phyloP scores from a whole-genome alignment of 2,113 vertebrate species.

The Eira barbara region DNA sequence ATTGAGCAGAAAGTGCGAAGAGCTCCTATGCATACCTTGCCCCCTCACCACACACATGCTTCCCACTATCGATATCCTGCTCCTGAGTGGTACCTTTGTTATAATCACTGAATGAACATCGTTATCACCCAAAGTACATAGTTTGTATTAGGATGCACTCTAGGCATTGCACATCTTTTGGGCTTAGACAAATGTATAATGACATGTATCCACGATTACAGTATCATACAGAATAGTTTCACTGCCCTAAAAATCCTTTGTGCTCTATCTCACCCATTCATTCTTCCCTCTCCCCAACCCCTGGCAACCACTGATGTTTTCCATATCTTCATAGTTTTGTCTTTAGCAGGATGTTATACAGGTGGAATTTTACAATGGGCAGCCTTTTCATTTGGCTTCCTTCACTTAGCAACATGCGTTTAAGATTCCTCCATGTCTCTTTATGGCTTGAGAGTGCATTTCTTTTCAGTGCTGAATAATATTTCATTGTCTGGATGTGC shows the following conservation, averaged over 20 bases:
- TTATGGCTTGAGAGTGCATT: not conserved
- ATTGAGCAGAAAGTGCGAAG: not conserved
- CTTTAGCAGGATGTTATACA: not conserved
- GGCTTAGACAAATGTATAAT: not conserved
- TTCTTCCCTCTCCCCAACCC: not conserved
- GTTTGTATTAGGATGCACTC: not conserved
- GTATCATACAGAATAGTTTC: not conserved
- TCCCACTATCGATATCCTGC: not conserved
- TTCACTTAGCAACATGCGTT: not conserved
- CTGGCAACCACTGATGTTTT: not conserved
- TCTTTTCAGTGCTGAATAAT: not conserved
- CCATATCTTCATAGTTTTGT: not conserved
- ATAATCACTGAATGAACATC: too few species aligned
- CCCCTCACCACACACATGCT: not conserved
- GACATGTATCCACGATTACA: too few species aligned
- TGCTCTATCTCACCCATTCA: not conserved
- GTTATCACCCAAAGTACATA: not conserved
- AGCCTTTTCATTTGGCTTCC: not conserved
- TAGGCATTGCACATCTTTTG: not conserved
- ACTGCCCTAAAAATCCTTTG: not conserved
- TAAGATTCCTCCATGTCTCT: not conserved
- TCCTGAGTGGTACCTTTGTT: not conserved
- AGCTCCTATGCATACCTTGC: not conserved
- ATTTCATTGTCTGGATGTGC: not conserved
- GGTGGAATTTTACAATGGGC: not conserved